Conservation (phyloP, 2,888 invertebrate genomes). For the Hetaerina titia region DNA sequence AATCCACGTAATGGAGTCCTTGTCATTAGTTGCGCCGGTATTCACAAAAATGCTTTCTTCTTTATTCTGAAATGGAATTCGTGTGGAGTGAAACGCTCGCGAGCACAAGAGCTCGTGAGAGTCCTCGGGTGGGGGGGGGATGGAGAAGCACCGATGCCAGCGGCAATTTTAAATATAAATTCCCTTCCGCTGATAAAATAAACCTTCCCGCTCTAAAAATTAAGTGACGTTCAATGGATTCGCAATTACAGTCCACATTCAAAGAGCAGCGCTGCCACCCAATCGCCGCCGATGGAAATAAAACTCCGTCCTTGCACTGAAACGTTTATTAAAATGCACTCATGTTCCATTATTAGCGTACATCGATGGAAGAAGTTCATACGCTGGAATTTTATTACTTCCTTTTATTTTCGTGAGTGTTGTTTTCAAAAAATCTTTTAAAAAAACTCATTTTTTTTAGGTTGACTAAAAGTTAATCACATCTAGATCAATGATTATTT, state of each 20-base stretch:
- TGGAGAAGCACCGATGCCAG: not conserved
- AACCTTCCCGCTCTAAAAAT: not conserved
- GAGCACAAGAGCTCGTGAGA: not conserved
- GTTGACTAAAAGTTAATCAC: too few relatives aligned
- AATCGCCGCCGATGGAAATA: not conserved
- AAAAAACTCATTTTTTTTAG: too few relatives aligned
- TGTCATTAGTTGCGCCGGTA: not conserved
- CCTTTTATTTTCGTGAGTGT: not conserved
- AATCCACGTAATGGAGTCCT: not conserved
- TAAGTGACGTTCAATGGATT: not conserved
- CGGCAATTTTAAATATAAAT: not conserved
- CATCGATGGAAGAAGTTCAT: not conserved
- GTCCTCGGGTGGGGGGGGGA: not conserved
- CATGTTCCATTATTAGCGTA: not conserved
- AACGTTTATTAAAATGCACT: not conserved
- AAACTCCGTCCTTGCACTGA: too few relatives aligned
- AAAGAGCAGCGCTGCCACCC: not conserved
- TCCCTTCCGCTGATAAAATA: not conserved
- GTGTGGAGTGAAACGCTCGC: not conserved
- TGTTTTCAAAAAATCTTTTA: too few relatives aligned
- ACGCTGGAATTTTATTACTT: not conserved
- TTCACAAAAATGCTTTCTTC: not conserved
- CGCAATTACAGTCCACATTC: not conserved
- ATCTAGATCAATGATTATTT: too few relatives aligned
- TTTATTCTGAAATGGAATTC: constrained; percentile 3